Conservation (phyloP, 2,113 vertebrate species). For the Camelus bactrianus region DNA sequence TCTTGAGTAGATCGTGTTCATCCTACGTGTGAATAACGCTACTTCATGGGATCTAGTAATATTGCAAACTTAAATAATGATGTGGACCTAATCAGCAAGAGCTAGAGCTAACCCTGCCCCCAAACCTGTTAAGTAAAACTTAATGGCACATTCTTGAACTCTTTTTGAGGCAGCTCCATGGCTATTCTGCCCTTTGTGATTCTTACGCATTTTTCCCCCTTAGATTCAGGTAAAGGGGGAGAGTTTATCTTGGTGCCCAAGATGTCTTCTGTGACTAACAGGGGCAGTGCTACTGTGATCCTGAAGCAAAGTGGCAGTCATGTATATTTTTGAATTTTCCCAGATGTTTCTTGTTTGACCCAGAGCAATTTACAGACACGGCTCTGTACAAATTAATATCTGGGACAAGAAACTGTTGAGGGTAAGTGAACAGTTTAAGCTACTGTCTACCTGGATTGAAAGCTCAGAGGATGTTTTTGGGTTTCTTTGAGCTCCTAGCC, state of each 20-base stretch:
- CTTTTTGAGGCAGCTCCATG: neutral
- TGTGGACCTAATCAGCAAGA: neutral
- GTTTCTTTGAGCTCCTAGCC: neutral
- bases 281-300: neutral
- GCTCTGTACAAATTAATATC: slow-evolving; percentile 50
- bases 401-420: slow-evolving; percentile 46
- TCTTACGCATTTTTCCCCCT: neutral
- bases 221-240: slow-evolving; percentile 5
- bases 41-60: neutral
- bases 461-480: slow-evolving; percentile 40
- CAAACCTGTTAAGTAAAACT: neutral
- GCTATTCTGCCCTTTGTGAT: neutral
- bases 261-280: slow-evolving; percentile 26
- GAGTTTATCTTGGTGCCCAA: neutral
- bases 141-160: neutral
- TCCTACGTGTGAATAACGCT: neutral
- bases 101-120: neutral
- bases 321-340: slow-evolving; percentile 1
- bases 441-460: slow-evolving; percentile 10
- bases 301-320: neutral
- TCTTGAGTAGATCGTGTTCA: neutral
- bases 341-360: slow-evolving; percentile 55
- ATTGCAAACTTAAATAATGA: neutral
- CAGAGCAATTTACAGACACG: slow-evolving; percentile 60
- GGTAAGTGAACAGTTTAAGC: neutral